phyloP scores from a whole-genome alignment of 2,113 vertebrate species.

The Percopsis transmontana region DNA sequence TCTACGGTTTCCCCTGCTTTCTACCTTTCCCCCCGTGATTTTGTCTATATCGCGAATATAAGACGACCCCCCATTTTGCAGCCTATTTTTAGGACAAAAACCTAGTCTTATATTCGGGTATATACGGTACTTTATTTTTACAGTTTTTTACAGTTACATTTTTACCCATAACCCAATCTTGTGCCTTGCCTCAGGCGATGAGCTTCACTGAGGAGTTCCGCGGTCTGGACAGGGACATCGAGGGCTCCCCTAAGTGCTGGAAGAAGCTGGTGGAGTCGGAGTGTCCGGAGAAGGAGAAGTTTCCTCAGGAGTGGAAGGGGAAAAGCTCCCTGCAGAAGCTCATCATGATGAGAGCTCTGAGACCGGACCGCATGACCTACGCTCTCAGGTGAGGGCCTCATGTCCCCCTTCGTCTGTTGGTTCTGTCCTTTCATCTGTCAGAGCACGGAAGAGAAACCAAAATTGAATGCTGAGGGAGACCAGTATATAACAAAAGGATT shows the following conservation, averaged over 20 bases:
- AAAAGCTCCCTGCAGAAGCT: constrained; percentile 80
- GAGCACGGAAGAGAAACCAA: no score
- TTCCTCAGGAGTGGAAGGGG: constrained; percentile 78
- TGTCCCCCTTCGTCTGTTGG: not conserved
- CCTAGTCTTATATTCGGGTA: no score
- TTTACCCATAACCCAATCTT: not conserved
- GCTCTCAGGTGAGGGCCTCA: constrained; percentile 67
- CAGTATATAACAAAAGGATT: no score
- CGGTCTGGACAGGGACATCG: constrained; percentile 77
- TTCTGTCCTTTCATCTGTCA: constrained; percentile 11
- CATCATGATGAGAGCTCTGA: constrained; percentile 76
- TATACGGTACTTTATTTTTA: no score
- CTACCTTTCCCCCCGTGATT: no score
- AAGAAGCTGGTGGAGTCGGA: constrained; percentile 78
- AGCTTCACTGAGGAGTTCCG: constrained; percentile 81
- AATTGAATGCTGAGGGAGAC: no score
- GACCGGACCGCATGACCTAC: constrained; percentile 72
- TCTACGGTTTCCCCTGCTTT: no score
- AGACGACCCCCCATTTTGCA: no score
- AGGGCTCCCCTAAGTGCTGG: constrained; percentile 79
- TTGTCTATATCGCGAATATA: no score
- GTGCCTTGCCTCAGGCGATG: constrained; percentile 52
- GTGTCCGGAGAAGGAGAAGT: constrained; percentile 80
- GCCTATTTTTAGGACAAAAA: no score
- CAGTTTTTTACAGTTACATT: no score